These are phyloP conservation scores for Thamnophis elegans DNA, from an alignment of 2,797 vertebrate species.

Conservation along the genomic window DNA sequence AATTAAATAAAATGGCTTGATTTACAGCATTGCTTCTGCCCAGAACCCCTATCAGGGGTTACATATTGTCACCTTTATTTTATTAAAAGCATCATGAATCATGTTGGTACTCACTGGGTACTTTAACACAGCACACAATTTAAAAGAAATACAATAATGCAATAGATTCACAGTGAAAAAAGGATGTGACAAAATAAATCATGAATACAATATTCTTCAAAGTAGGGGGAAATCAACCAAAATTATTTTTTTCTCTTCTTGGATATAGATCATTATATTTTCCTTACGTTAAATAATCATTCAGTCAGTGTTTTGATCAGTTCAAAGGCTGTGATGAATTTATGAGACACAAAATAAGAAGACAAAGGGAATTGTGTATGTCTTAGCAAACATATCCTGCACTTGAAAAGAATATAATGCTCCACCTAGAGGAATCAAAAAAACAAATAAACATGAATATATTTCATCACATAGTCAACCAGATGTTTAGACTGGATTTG, in stretches of 20 bases:
- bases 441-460: background rate
- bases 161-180: background rate
- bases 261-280: background rate
- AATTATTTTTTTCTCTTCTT: background rate
- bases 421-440: background rate
- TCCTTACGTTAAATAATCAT: background rate
- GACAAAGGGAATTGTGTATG: background rate
- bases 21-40: background rate
- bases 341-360: background rate
- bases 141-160: background rate
- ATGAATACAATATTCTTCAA: background rate
- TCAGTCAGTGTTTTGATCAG: background rate
- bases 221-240: background rate
- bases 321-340: background rate
- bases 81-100: background rate
- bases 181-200: background rate
- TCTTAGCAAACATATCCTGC: background rate
- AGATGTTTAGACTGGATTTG: background rate
- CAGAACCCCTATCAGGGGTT: background rate
- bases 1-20: background rate
- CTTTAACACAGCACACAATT: background rate
- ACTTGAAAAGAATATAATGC: background rate
- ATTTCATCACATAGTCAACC: background rate
- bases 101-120: background rate
- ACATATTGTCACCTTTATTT: background rate